phyloP scores from a whole-genome alignment of 2,113 vertebrate genomes.

The Pipa parva region DNA sequence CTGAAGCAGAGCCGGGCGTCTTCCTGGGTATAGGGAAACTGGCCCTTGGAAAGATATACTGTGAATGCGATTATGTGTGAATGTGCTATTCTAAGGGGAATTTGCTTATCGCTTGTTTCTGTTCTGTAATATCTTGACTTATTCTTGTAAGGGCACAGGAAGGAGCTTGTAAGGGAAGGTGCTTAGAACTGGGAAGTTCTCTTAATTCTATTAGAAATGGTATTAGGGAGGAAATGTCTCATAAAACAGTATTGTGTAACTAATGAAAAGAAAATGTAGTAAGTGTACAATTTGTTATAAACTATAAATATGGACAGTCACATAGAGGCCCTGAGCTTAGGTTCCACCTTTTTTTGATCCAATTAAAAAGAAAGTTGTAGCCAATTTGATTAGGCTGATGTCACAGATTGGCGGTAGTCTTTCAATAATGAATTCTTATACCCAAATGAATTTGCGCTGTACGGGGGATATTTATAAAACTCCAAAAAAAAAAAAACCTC shows the following conservation, averaged over 20 bases:
- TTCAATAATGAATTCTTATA: no score
- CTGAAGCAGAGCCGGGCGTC: slow-evolving; percentile 21
- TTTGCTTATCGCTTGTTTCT: slow-evolving; percentile 21
- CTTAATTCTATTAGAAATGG: slow-evolving; percentile 33
- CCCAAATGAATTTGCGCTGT: no score
- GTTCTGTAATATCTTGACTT: slow-evolving; percentile 20
- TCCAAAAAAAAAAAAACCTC: no score
- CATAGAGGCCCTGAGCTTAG: no score
- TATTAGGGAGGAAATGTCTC: slow-evolving; percentile 31
- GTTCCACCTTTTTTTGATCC: no score
- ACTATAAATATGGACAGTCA: no score
- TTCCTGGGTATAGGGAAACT: slow-evolving; percentile 39
- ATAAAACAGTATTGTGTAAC: slow-evolving; percentile 32
- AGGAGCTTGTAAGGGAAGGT: slow-evolving; percentile 32
- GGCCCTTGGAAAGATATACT: slow-evolving; percentile 32
- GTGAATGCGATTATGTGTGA: slow-evolving; percentile 10
- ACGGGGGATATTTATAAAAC: no score
- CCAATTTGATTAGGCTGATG: no score
- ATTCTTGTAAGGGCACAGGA: slow-evolving; percentile 42
- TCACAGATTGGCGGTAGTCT: no score
- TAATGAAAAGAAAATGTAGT: slow-evolving; percentile 4
- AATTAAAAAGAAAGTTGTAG: no score
- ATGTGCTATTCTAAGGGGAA: slow-evolving; percentile 13
- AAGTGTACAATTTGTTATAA: no score
- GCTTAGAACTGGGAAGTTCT: slow-evolving; percentile 28